Base-by-base conservation (phyloP, 2,113 vertebrate genomes). In the Oryzias curvinotus region DNA sequence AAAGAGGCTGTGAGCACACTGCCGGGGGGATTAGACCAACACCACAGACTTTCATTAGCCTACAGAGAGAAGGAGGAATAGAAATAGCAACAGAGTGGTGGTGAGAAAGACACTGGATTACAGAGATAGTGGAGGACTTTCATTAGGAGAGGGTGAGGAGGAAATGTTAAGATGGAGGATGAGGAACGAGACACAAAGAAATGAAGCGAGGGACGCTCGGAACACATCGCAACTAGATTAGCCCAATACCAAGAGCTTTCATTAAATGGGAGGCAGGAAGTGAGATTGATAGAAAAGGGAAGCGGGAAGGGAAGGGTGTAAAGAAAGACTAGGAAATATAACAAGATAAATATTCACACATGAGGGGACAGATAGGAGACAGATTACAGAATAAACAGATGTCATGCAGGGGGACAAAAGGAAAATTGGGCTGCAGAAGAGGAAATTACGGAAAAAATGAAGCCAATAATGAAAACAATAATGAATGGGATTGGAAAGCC, bases 11-110 rank as follows among this genome's bases (percentile, higher is more conserved):
- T 57, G 65, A 86, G 85, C 80, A 77, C 84, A 86, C 74, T 79
- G 77, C 60, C 75, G 14, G 66, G 70, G 84, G 84, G 85, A 89
- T 87, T 86, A 89, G 87, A 83, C 65, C 82, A 74, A 84, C 84
- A 84, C 82, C 73, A 62, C 84, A 84, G 85, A 80, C 79, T 86
- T 89, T 86, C 78, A 85, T 86, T 86, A 83, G 85, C 75, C 82
- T 73, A 52, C 59, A 65, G 69, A 85, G 82, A 82, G 73, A 68
- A 80, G 77, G 83, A 68, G 66, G 62, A 65, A 65, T 71, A 81
- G 69, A 81, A 79, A 76, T 62, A 74, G 79, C 70, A 82, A 82
- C 65, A 68, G 78, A 74, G 75, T 78, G 79, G 75, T 56, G 63
- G 62, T 59, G 60, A 66, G 60, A 66, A 50, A 85, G 66, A 82